Evolutionary conservation across 2,888 invertebrate species (phyloP).

Genomic region (Cataglyphis cursor): DNA sequence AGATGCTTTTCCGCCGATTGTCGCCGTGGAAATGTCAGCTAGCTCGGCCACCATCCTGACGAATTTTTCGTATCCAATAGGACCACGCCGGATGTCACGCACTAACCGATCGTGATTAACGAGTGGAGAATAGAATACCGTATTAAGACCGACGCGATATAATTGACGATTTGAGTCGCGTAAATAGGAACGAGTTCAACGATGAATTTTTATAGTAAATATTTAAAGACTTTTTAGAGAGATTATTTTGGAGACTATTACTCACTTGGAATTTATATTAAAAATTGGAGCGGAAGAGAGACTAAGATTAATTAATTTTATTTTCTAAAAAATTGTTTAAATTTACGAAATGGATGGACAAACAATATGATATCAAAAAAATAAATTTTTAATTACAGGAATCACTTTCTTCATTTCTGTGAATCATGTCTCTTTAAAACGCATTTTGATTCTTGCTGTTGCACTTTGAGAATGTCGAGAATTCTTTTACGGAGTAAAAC

Average conservation of each 20-base stretch:
- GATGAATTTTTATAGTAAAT: neutral
- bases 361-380: neutral
- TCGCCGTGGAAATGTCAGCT: conserved; percentile 77
- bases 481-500: neutral
- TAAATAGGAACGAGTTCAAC: neutral
- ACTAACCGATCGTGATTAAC: conserved; percentile 65
- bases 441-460: neutral
- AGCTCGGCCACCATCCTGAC: conserved; percentile 81
- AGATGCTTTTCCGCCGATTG: conserved; percentile 68
- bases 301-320: neutral
- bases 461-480: neutral
- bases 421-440: neutral
- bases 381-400: neutral
- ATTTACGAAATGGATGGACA: neutral
- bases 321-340: neutral
- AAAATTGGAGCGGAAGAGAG: neutral
- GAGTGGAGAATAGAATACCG: conserved; percentile 51
- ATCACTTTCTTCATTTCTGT: neutral
- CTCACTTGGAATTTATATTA: neutral
- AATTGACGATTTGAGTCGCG: conserved; percentile 11
- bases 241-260: neutral
- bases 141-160: conserved; percentile 34
- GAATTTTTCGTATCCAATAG: conserved; percentile 54
- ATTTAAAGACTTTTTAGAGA: neutral
- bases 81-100: conserved; percentile 81